A percentile compares a stretch with the other conserved stretches of the same genome.
phyloP scores from a whole-genome alignment of 2,113 vertebrate species.

The Sterrhoptilus dennistouni region DNA sequence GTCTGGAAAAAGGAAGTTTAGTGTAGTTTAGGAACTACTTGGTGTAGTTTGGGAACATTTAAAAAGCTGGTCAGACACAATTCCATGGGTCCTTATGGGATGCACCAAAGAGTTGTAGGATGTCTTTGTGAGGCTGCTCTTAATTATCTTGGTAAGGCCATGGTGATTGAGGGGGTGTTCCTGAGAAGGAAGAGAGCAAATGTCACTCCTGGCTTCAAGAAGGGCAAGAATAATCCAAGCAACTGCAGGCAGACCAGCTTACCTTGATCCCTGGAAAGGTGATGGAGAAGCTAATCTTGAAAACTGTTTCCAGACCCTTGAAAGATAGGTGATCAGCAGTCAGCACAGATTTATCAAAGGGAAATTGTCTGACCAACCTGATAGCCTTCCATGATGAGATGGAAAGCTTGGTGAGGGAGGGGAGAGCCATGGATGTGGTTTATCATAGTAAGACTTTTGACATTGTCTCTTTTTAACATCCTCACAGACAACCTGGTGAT shows the following conservation, averaged over 20 bases:
- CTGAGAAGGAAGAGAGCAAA: neutral
- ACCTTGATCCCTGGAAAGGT: neutral
- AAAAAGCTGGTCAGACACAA: neutral
- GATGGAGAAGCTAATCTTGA: neutral
- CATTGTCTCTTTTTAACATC: neutral
- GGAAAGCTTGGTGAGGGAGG: neutral
- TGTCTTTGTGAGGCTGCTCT: rapidly evolving
- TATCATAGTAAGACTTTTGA: neutral
- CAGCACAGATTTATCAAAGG: neutral
- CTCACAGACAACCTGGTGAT: neutral
- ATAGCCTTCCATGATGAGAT: neutral
- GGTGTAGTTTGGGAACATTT: neutral
- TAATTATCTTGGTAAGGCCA: neutral
- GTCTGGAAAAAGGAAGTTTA: neutral
- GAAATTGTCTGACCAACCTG: neutral
- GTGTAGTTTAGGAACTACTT: neutral
- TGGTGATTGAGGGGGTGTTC: rapidly evolving
- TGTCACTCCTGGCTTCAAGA: neutral
- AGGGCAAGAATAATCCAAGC: neutral
- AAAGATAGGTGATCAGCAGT: neutral
- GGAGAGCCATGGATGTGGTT: neutral
- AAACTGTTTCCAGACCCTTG: neutral
- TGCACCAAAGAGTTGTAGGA: neutral
- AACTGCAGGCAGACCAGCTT: neutral
- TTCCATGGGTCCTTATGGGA: neutral